Conservation (phyloP, 1,140 invertebrate genomes). For the Drosophila ambigua region DNA sequence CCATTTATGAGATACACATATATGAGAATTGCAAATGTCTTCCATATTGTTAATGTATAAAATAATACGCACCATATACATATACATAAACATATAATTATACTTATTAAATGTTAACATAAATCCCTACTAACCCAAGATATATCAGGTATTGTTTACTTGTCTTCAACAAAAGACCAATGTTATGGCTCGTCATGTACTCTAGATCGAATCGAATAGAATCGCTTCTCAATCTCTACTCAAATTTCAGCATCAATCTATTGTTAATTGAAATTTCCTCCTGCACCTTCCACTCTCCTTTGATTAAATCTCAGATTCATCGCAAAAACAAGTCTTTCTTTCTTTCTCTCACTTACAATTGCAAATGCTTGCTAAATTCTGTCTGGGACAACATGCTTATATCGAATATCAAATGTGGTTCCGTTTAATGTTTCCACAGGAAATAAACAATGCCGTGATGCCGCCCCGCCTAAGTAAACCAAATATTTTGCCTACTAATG, state of each 20-base stretch:
- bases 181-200: constrained; percentile 11
- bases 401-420: no score
- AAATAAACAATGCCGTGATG: no score
- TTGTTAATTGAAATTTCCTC: no score
- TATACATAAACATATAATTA: constrained; percentile 16
- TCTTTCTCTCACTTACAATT: no score
- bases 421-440: no score
- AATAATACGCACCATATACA: constrained; percentile 53
- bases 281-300: constrained; percentile 13
- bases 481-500: no score
- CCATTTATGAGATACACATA: constrained; percentile 55
- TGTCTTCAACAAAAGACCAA: constrained; percentile 36
- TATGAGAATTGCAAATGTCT: constrained; percentile 80
- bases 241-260: constrained; percentile 5
- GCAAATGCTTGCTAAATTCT: no score
- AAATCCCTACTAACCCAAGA: constrained; percentile 44
- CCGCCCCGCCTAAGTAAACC: no score
- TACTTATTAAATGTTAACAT: constrained; percentile 56
- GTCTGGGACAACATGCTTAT: no score
- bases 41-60: constrained; percentile 81
- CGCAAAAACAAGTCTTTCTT: not conserved
- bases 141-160: constrained; percentile 42
- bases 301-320: constrained; percentile 19
- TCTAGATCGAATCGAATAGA: no score
- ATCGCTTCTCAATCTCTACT: constrained; percentile 2